phyloP scores from a whole-genome alignment of 2,888 invertebrate genomes.

The Rhogogaster chlorosoma region DNA sequence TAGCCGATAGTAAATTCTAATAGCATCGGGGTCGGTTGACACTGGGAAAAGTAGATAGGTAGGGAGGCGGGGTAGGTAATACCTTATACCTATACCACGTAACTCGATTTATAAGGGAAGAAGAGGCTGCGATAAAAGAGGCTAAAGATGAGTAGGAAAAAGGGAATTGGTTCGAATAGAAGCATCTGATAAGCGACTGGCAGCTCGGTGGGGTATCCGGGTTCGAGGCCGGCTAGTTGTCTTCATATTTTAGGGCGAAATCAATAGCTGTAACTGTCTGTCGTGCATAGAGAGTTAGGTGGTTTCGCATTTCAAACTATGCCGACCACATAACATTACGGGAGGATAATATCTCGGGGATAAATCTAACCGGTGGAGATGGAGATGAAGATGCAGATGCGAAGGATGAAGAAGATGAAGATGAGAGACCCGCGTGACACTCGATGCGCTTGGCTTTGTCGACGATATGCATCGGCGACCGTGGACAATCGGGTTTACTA shows the following conservation, averaged over 20 bases:
- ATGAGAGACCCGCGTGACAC: slow-evolving; percentile 17
- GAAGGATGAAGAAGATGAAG: slow-evolving; percentile 35
- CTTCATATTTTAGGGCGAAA: slow-evolving; percentile 43
- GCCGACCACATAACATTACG: not conserved
- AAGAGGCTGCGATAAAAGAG: not conserved
- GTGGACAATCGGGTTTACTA: slow-evolving; percentile 27
- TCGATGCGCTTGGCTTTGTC: slow-evolving; percentile 23
- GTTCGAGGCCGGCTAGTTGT: not conserved
- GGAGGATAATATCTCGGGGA: not conserved
- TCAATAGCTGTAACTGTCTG: slow-evolving; percentile 32
- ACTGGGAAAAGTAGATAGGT: not conserved
- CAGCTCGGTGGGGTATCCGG: not conserved
- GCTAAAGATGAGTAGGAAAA: not conserved
- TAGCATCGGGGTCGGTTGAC: slow-evolving; percentile 23
- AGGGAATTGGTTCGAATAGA: slow-evolving; percentile 25
- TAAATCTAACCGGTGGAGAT: slow-evolving; percentile 5
- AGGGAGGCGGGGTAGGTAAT: not conserved
- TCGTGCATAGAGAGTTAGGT: slow-evolving; percentile 5
- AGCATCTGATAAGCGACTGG: slow-evolving; percentile 24
- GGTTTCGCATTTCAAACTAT: slow-evolving; percentile 34
- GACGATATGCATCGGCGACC: slow-evolving; percentile 47
- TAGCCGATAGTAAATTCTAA: slow-evolving; percentile 30
- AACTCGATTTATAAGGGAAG: not conserved
- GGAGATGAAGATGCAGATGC: slow-evolving; percentile 24
- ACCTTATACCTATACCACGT: slow-evolving; percentile 3